Percentiles rank a stretch among this genome's conserved stretches.
Evolutionary conservation across 2,888 invertebrate species (phyloP).

Genomic region (Opisthograptis luteolata): DNA sequence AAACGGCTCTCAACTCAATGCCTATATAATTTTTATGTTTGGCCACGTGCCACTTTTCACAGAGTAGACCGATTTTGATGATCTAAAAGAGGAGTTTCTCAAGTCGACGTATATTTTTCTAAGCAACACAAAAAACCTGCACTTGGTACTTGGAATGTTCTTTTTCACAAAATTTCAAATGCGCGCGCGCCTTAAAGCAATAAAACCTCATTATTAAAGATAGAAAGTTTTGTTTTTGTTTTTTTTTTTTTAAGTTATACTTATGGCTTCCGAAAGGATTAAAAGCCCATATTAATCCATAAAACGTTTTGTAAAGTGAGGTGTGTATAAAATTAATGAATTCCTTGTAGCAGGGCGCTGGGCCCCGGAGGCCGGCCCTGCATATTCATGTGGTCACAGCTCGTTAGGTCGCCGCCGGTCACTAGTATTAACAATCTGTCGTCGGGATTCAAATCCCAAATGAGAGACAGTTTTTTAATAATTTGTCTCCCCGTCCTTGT

Average conservation of each 20-base stretch:
- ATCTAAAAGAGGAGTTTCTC: no score
- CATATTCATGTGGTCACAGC: slow-evolving; percentile 79
- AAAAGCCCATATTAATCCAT: slow-evolving; percentile 5
- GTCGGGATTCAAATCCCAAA: slow-evolving; percentile 44
- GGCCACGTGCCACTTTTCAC: no score
- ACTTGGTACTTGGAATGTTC: no score
- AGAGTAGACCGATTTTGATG: no score
- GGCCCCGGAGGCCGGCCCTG: slow-evolving; percentile 47
- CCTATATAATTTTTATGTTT: no score
- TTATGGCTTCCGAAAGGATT: background rate
- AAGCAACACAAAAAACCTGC: no score
- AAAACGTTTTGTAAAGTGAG: slow-evolving; percentile 33
- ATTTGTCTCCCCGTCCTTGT: slow-evolving; percentile 29
- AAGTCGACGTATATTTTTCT: no score
- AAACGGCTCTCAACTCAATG: no score
- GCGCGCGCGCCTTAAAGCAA: no score
- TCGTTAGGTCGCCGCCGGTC: slow-evolving; percentile 77
- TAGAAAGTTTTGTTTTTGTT: no score
- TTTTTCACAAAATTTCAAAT: no score
- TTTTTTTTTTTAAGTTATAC: background rate
- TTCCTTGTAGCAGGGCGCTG: slow-evolving; percentile 57
- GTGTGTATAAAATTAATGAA: slow-evolving; percentile 69
- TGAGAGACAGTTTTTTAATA: slow-evolving; percentile 13
- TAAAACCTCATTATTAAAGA: no score
- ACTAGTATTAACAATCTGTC: slow-evolving; percentile 72